phyloP scores from a whole-genome alignment of 2,797 vertebrate genomes.

The Gallinago stenura region DNA sequence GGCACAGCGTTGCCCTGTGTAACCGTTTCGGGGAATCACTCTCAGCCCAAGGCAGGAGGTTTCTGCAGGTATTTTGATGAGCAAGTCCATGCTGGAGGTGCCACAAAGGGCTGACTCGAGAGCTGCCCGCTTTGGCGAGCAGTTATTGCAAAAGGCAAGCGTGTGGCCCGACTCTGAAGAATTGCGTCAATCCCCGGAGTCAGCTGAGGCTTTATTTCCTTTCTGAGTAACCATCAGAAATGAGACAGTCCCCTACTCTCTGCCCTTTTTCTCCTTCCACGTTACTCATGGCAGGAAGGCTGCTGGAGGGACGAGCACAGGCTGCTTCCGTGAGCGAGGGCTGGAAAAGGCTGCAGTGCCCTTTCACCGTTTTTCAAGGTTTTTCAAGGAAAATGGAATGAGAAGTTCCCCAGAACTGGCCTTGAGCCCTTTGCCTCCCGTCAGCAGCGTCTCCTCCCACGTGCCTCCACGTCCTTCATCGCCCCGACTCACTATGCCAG shows the following conservation, averaged over 20 bases:
- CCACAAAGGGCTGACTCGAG: not conserved
- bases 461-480: not conserved
- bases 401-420: not conserved
- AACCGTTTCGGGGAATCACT: accelerated
- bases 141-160: not conserved
- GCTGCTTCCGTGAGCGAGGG: not conserved
- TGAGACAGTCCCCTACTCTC: not conserved
- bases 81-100: accelerated
- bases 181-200: not conserved
- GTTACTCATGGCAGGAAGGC: constrained; percentile 9
- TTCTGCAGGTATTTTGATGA: not conserved
- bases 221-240: not conserved
- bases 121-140: not conserved
- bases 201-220: not conserved
- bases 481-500: not conserved
- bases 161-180: not conserved
- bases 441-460: constrained; percentile 6
- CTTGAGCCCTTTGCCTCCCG: not conserved
- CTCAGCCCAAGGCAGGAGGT: not conserved
- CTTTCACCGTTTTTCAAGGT: not conserved
- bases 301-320: not conserved
- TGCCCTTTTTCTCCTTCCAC: not conserved
- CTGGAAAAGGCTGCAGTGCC: not conserved
- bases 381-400: constrained; percentile 23
- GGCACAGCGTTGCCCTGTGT: not conserved